Evolutionary conservation across 2,113 vertebrate species (phyloP), one percentile per base, ranked within the genome.

Genomic region (Gadus macrocephalus): DNA sequence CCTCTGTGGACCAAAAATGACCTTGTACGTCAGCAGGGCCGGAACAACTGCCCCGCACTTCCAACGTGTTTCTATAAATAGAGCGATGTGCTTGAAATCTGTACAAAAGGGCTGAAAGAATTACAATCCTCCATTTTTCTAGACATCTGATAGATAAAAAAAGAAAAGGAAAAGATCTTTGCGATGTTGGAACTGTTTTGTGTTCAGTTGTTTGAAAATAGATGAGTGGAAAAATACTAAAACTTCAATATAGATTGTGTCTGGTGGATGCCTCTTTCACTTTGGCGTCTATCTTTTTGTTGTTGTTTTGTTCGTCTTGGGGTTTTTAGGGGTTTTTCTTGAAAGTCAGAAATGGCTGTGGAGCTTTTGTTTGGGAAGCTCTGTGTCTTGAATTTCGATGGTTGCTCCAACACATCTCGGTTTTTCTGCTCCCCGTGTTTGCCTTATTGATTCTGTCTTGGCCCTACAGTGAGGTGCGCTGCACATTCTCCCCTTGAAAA

Each of bases 31-130:
- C 70, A 81, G 81, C 78, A 42, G 86, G 86, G 83, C 86, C 75
- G 78, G 75, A 86, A 88, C 79, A 83, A 88, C 86, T n/a, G 80
- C 83, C 83, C 84, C 71, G 42, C 77, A 69, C 83, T 81, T 76
- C 84, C 85, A 83, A 85, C 72, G 76, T 81, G 80, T 75, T 81
- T 81, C 85, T 87, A 89, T 81, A 89, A 91, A 90, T 84, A 86
- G 80, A 86, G 88, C 78, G 75, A 87, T 93, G 92, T 93, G 91
- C 91, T 93, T 93, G 87, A 91, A 85, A 89, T 89, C 87, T 90
- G 87, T 92, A 91, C 88, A 92, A 92, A 92, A 87, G 77, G 76
- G 78, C 73, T 77, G 82, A 91, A 87, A 88, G 83, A 87, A 86
- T 83, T 78, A 85, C 80, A 84, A 89, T 91, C 89, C 87, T 91